Evolutionary conservation across 1,140 invertebrate genomes (phyloP).

Genomic region (Antheraea pernyi): DNA sequence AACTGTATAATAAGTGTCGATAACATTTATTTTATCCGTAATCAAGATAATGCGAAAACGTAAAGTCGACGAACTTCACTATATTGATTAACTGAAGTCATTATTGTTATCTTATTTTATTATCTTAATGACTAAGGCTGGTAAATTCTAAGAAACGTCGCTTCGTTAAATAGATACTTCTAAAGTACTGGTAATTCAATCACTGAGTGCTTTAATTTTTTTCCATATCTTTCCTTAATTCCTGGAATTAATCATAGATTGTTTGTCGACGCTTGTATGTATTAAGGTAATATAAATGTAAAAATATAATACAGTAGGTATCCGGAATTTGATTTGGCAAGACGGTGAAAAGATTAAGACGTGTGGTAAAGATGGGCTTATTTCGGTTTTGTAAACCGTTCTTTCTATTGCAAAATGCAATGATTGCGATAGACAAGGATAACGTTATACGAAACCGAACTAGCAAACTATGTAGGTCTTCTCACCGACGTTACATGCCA

Average conservation of each 20-base stretch:
- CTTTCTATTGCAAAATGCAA: no score
- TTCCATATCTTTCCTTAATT: not conserved
- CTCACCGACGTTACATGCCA: no score
- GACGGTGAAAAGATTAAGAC: no score
- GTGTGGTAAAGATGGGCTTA: no score
- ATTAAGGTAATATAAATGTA: no score
- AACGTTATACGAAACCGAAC: no score
- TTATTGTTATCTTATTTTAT: constrained; percentile 60
- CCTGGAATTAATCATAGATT: not conserved
- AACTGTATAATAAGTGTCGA: not conserved
- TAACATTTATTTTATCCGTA: constrained; percentile 22
- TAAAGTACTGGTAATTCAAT: not conserved
- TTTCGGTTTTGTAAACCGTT: no score
- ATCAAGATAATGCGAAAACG: constrained; percentile 40
- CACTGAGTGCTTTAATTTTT: not conserved
- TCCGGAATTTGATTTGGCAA: no score
- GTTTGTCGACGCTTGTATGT: no score
- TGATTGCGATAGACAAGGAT: no score
- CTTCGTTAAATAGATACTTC: not conserved
- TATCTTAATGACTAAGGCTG: constrained; percentile 51
- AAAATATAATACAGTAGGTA: no score
- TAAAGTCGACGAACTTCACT: constrained; percentile 51
- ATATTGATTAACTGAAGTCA: constrained; percentile 56
- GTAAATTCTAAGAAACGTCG: constrained; percentile 41
- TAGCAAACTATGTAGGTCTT: no score